Evolutionary conservation across 2,888 invertebrate species (phyloP).

Genomic region (Rhamnusium bicolor): DNA sequence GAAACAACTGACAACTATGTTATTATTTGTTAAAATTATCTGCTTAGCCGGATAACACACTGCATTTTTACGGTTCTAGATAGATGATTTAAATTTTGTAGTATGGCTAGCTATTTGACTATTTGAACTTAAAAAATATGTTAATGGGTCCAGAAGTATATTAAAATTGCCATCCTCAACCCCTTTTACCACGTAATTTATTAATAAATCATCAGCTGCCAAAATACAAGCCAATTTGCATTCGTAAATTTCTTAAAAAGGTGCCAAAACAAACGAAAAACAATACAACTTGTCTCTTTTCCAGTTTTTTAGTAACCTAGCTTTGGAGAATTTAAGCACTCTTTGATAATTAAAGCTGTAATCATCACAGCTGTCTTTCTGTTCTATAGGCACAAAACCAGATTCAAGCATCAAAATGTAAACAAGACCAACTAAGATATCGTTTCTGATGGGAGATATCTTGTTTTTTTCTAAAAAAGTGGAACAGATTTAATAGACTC

Average conservation of each 20-base stretch:
- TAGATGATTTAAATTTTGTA: slow-evolving; percentile 64
- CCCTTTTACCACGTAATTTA: slow-evolving; percentile 63
- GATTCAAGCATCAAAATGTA: slow-evolving; percentile 68
- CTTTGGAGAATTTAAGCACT: slow-evolving; percentile 55
- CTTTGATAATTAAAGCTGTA: slow-evolving; percentile 60
- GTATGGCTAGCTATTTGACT: slow-evolving; percentile 44
- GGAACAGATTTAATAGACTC: slow-evolving; percentile 61
- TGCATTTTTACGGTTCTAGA: slow-evolving; percentile 61
- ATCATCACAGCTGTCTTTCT: slow-evolving; percentile 46
- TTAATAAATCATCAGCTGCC: slow-evolving; percentile 62
- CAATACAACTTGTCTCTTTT: slow-evolving; percentile 56
- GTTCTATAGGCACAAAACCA: slow-evolving; percentile 65
- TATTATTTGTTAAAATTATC: slow-evolving; percentile 49
- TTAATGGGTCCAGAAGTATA: slow-evolving; percentile 62
- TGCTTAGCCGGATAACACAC: slow-evolving; percentile 64
- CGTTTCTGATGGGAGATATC: slow-evolving; percentile 51
- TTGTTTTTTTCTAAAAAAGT: slow-evolving; percentile 52
- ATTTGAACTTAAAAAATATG: slow-evolving; percentile 60
- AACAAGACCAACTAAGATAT: slow-evolving; percentile 65
- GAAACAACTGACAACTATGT: slow-evolving; percentile 60
- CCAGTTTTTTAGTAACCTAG: slow-evolving; percentile 61
- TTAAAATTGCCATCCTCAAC: slow-evolving; percentile 51
- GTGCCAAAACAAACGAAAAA: slow-evolving; percentile 58
- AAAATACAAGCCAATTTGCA: slow-evolving; percentile 60
- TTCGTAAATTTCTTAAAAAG: slow-evolving; percentile 52